A percentile compares a stretch with the other conserved stretches of the same genome.
phyloP scores from a whole-genome alignment of 1,140 invertebrate species.

The Trichonephila clavipes region DNA sequence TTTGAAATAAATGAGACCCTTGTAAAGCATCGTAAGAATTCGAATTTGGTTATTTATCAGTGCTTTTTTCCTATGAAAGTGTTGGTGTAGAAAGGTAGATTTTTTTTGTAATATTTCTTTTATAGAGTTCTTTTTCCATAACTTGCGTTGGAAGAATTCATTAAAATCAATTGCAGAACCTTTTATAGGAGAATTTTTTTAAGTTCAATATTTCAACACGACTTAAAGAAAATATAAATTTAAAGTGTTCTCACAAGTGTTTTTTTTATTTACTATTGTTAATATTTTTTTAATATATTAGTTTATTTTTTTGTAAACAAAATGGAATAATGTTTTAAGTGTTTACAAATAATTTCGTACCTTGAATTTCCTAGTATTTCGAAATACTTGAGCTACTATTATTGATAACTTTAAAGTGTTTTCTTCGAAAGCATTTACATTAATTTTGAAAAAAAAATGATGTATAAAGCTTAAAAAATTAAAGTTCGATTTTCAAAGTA shows the following conservation, averaged over 20 bases:
- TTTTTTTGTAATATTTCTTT: background rate
- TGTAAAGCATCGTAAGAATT: background rate
- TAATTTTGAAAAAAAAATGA: no score
- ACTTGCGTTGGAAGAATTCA: background rate
- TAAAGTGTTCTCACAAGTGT: background rate
- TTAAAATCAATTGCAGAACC: background rate
- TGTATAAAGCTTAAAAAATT: no score
- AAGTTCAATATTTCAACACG: background rate
- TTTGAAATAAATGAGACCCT: background rate
- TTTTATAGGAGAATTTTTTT: background rate
- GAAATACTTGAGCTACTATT: no score
- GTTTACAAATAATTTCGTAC: no score
- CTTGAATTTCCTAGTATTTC: no score
- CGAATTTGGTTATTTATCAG: background rate
- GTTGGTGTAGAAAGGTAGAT: background rate
- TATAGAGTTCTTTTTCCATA: background rate
- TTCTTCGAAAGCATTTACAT: no score
- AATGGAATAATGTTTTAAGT: background rate
- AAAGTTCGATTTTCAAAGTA: no score
- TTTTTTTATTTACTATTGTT: no score
- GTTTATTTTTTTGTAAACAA: background rate
- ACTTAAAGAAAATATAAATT: background rate
- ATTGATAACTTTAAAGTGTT: no score
- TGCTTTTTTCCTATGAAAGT: background rate
- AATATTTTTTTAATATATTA: background rate